Conservation (phyloP, 2,113 vertebrate genomes). For the Zootoca vivipara region DNA sequence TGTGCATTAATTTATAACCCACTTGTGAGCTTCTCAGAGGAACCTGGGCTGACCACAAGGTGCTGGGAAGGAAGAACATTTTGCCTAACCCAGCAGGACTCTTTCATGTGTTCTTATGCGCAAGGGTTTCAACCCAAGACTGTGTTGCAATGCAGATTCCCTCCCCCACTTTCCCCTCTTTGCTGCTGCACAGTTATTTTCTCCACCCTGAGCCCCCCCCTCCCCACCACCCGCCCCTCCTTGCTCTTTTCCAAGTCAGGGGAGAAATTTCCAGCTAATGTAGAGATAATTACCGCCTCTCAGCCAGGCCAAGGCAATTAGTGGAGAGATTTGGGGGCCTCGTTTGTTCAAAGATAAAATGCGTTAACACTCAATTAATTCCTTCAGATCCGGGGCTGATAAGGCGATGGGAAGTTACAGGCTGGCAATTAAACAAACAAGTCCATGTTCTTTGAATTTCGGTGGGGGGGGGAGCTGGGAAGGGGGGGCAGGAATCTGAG, state of each 20-base stretch:
- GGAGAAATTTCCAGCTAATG: conserved; percentile 54
- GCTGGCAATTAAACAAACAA: conserved; percentile 38
- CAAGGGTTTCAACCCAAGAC: neutral
- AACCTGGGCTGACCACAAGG: too few species aligned
- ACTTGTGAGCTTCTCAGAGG: neutral
- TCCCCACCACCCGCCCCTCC: neutral
- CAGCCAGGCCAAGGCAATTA: conserved; percentile 56
- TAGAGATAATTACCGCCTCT: conserved; percentile 53
- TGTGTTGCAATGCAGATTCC: neutral
- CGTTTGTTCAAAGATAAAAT: conserved; percentile 60
- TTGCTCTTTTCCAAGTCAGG: conserved; percentile 30
- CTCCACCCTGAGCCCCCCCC: neutral
- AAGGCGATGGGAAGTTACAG: conserved; percentile 37
- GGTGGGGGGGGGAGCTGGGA: neutral
- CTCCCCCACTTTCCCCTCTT: too few species aligned
- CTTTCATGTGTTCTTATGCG: neutral
- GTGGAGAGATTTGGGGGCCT: conserved; percentile 39
- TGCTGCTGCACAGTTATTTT: neutral
- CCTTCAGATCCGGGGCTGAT: conserved; percentile 50
- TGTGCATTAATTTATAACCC: neutral
- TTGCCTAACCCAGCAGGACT: neutral
- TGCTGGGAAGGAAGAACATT: too few species aligned
- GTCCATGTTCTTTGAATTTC: neutral
- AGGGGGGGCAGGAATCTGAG: neutral
- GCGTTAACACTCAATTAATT: conserved; percentile 63